These are phyloP conservation scores for Leptocoma aspasia DNA, from an alignment of 2,113 vertebrate species.

Conservation along the genomic window DNA sequence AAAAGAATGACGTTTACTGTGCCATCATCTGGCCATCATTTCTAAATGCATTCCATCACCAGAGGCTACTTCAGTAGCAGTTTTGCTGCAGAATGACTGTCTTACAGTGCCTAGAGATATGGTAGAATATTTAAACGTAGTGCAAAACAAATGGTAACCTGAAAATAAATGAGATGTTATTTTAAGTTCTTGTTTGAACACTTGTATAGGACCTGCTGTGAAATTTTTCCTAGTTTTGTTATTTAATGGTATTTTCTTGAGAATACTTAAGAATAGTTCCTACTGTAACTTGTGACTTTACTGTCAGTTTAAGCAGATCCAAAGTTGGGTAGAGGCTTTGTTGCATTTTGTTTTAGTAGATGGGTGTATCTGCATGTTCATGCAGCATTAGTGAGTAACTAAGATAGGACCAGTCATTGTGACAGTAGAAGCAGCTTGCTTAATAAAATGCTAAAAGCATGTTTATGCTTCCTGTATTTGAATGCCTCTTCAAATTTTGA, in stretches of 20 bases:
- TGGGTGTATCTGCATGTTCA: neutral
- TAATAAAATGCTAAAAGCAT: neutral
- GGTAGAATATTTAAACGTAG: neutral
- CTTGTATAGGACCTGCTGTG: neutral
- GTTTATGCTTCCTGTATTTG: neutral
- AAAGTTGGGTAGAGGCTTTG: neutral
- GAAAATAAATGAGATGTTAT: neutral
- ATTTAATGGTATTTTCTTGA: neutral
- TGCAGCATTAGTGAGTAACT: neutral
- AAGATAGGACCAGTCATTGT: neutral
- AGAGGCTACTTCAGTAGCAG: neutral
- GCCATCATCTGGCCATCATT: slow-evolving; percentile 49
- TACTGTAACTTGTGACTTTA: neutral
- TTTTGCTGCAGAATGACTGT: slow-evolving; percentile 44
- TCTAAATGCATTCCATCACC: slow-evolving; percentile 50
- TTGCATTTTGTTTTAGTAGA: neutral
- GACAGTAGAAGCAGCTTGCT: neutral
- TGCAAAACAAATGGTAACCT: neutral
- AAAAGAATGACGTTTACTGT: slow-evolving; percentile 28
- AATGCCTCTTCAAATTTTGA: neutral
- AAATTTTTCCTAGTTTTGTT: neutral
- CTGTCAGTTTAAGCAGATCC: neutral
- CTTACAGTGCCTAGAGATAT: neutral
- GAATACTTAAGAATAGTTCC: neutral
- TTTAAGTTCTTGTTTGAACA: neutral